Conservation (phyloP, 2,797 vertebrate genomes). For the Oreochromis grahami region DNA sequence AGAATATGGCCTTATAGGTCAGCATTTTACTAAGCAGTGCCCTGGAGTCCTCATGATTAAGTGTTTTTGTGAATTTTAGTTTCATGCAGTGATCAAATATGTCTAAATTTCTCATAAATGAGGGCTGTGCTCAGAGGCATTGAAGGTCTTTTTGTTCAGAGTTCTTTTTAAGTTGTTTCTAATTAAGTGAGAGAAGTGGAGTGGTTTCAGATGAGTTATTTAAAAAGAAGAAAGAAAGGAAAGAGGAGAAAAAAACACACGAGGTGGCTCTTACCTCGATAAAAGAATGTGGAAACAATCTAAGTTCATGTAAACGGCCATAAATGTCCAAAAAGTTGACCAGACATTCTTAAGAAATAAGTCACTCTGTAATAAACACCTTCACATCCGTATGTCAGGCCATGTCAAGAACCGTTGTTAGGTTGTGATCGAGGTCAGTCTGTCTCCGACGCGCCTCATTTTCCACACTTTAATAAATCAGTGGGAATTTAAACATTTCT, state of each 20-base stretch:
- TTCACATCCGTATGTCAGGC: constrained; percentile 17
- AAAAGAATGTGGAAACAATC: not conserved
- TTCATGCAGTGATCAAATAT: not conserved
- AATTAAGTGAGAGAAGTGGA: not conserved
- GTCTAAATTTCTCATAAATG: not conserved
- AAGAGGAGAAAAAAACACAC: not conserved
- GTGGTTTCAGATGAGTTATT: not conserved
- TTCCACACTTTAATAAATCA: constrained; percentile 41
- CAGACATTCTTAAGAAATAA: constrained; percentile 9
- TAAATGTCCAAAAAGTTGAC: not conserved
- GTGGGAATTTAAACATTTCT: constrained; percentile 41
- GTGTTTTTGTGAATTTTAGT: not conserved
- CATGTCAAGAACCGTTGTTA: not conserved
- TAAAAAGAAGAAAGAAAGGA: not conserved
- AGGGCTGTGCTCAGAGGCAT: not conserved
- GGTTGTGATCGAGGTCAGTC: constrained; percentile 17
- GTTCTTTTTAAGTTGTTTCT: not conserved
- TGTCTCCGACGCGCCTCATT: constrained; percentile 8
- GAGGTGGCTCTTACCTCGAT: not conserved
- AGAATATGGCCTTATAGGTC: not conserved
- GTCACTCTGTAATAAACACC: constrained; percentile 32
- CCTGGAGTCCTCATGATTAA: not conserved
- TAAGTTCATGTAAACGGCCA: not conserved
- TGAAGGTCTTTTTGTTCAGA: not conserved
- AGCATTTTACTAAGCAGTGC: not conserved